A percentile compares a stretch with the other conserved stretches of the same genome.
Evolutionary conservation across 2,797 vertebrate genomes (phyloP).

Genomic region (Poeciliopsis infans): DNA sequence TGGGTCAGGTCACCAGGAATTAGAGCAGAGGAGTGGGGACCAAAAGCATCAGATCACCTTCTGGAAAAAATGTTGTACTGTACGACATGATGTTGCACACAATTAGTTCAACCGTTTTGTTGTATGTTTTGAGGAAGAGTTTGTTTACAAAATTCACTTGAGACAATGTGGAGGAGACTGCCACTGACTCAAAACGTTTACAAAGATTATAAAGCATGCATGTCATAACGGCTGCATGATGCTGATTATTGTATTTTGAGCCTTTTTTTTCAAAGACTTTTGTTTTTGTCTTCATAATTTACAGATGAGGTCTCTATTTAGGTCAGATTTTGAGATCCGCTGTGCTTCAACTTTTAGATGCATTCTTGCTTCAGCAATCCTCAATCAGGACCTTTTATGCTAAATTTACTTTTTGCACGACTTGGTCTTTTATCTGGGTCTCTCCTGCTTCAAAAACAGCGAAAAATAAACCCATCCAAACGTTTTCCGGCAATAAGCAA

Average conservation of each 20-base stretch:
- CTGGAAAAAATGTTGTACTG: constrained; percentile 55
- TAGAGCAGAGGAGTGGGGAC: constrained; percentile 72
- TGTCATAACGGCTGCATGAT: constrained; percentile 81
- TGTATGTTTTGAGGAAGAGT: constrained; percentile 50
- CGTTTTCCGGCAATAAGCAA: too few species aligned
- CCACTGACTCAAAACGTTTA: constrained; percentile 67
- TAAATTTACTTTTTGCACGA: too few species aligned
- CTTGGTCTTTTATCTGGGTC: too few species aligned
- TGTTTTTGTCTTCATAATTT: constrained; percentile 32
- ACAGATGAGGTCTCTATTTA: not conserved
- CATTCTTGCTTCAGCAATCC: not conserved
- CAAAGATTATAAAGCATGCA: constrained; percentile 75
- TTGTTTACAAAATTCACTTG: constrained; percentile 62
- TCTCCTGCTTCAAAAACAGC: not conserved
- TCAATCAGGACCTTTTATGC: not conserved
- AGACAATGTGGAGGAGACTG: constrained; percentile 37
- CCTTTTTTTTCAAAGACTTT: constrained; percentile 39
- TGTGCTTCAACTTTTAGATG: not conserved
- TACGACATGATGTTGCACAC: constrained; percentile 55
- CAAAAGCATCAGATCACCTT: constrained; percentile 71
- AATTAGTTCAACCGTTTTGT: constrained; percentile 58
- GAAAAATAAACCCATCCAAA: too few species aligned
- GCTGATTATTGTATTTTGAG: constrained; percentile 57
- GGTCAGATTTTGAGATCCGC: not conserved
- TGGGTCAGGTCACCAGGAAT: constrained; percentile 57